phyloP scores from a whole-genome alignment of 1,140 invertebrate genomes.

The Drosophila kikkawai region DNA sequence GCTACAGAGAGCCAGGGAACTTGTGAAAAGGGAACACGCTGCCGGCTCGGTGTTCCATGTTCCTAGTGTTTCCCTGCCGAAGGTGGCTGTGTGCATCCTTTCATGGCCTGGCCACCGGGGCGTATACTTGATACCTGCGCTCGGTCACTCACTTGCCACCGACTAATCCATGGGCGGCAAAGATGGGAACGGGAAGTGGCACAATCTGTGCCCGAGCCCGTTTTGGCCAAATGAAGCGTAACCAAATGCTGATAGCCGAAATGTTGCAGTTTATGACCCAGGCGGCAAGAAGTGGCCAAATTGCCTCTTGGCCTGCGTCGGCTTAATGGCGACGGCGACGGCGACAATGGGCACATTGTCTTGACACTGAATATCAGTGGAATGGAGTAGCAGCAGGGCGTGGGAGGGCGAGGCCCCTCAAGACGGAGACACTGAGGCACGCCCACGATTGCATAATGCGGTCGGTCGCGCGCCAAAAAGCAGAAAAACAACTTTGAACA shows the following conservation, averaged over 20 bases:
- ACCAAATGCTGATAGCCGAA: slow-evolving; percentile 78
- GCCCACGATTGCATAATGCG: slow-evolving; percentile 67
- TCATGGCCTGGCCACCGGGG: slow-evolving; percentile 20
- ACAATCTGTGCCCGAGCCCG: slow-evolving; percentile 53
- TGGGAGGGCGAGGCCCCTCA: background rate
- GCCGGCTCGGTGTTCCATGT: background rate
- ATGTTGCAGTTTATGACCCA: slow-evolving; percentile 74
- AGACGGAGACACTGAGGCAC: background rate
- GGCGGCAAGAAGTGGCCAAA: slow-evolving; percentile 57
- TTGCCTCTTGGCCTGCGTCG: slow-evolving; percentile 63
- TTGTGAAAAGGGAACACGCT: background rate
- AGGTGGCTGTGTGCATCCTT: background rate
- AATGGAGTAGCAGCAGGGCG: background rate
- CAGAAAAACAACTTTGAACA: slow-evolving; percentile 61
- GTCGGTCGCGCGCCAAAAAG: slow-evolving; percentile 48
- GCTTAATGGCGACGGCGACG: slow-evolving; percentile 32
- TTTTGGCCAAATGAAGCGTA: slow-evolving; percentile 77
- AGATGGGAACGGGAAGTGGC: too few relatives aligned
- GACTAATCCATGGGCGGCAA: background rate
- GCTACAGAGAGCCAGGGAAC: slow-evolving; percentile 40
- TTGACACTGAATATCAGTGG: slow-evolving; percentile 30
- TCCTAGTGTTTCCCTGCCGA: background rate
- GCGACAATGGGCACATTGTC: slow-evolving; percentile 66
- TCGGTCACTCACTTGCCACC: slow-evolving; percentile 46
- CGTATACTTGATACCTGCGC: slow-evolving; percentile 31